Base-by-base conservation (phyloP, 2,888 invertebrate genomes). In the Diarsia brunnea region DNA sequence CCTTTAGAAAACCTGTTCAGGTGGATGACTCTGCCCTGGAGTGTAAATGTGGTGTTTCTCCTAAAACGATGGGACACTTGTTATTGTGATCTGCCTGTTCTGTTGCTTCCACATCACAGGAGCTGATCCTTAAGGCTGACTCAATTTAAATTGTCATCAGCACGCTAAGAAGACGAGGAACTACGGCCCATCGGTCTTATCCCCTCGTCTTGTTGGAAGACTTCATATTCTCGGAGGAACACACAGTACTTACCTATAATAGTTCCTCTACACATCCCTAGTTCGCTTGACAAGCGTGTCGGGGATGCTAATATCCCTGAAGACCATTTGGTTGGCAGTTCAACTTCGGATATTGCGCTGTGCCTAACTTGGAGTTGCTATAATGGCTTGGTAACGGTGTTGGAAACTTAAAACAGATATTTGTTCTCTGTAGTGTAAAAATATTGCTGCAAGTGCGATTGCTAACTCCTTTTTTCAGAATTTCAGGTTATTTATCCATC, bases 321-420 rank as follows among this genome's bases (percentile, higher is more conserved):
- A 47, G 79, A 65, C 60, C 60, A n/a, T 75, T 75, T 75, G 65
- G 64, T 21, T 76, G 51, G 51, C 64, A 60, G 75, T 53, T 38
- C 53, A 53, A 75, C 82, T 75, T 73, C 21, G 55, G 10, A 80
- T 55, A 55, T 64, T 55, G 24, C 14, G 21, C 21, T 55, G 27
- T 63, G n/a, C 8, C 27, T 38, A 70, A 69, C 61, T 53, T 53
- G 31, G 12, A 67, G 21, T 7, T 53, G 16, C 16, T 4, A 16
- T 11, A 58, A 16, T 16, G 16, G 38, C n/a, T 49, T 19, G 19
- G 8, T 51, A n/a, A 53, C 79, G 2, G 31, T 51, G 21, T 31
- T 51, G 31, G 2, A n/a, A 65, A 65, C n/a, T 66, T 31, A n/a
- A 55, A 12, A 64, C 27, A 16, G 21, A 68, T 19, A 12, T 38